Evolutionary conservation across 1,140 invertebrate genomes (phyloP).

Genomic region (Eulimnadia texana): DNA sequence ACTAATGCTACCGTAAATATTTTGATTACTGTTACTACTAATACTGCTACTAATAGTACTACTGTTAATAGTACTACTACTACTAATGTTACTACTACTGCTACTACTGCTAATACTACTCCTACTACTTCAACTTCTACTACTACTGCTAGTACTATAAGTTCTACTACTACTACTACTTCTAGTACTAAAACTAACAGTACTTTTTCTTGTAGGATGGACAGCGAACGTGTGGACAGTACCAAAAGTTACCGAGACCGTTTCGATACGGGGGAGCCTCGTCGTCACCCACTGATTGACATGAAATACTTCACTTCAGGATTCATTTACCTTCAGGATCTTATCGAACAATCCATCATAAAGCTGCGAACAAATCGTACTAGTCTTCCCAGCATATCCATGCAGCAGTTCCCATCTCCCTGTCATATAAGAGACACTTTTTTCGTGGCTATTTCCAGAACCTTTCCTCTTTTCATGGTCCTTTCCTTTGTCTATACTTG

Average conservation of each 20-base stretch:
- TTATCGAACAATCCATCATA: conserved; percentile 42
- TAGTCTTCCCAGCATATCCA: conserved; percentile 26
- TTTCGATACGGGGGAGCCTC: conserved; percentile 29
- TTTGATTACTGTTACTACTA: too few relatives aligned
- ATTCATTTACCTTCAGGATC: conserved; percentile 44
- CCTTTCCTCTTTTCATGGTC: conserved; percentile 44
- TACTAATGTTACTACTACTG: too few relatives aligned
- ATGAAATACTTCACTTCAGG: conserved; percentile 42
- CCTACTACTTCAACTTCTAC: too few relatives aligned
- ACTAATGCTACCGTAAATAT: too few relatives aligned
- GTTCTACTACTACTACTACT: too few relatives aligned
- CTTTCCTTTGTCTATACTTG: conserved; percentile 43
- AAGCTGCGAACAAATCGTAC: conserved; percentile 30
- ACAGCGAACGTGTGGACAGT: conserved; percentile 38
- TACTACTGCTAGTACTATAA: too few relatives aligned
- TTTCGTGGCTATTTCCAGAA: conserved; percentile 37
- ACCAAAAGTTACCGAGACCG: conserved; percentile 34
- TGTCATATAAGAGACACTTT: conserved; percentile 45
- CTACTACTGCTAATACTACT: too few relatives aligned
- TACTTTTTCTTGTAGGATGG: conserved; percentile 34
- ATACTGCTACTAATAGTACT: too few relatives aligned
- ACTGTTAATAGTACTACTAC: too few relatives aligned
- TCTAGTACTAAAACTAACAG: too few relatives aligned
- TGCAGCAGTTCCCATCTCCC: conserved; percentile 44
- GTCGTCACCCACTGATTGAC: conserved; percentile 31